phyloP scores from a whole-genome alignment of 2,113 vertebrate genomes.

The Psilopogon haemacephalus region DNA sequence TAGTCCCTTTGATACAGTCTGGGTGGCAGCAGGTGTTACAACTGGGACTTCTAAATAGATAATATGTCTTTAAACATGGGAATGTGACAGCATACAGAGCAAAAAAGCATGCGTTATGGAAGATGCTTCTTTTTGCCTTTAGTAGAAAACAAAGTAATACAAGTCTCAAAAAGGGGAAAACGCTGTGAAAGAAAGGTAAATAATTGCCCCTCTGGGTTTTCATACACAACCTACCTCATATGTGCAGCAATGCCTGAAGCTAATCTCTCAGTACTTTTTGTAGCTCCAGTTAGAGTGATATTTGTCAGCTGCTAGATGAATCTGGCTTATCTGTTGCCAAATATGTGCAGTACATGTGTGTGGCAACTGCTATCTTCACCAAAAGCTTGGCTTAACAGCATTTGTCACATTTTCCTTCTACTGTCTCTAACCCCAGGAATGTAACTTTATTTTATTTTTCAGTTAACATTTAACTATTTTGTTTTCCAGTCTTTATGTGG shows the following conservation, averaged over 20 bases:
- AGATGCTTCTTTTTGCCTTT: conserved; percentile 17
- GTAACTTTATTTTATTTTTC: background rate
- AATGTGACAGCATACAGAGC: conserved; percentile 17
- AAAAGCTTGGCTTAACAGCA: conserved; percentile 22
- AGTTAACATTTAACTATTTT: background rate
- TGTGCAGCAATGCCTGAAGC: conserved; percentile 14
- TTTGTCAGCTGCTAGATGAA: conserved; percentile 25
- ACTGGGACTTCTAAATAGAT: conserved; percentile 32
- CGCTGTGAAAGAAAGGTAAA: conserved; percentile 34
- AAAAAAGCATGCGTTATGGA: conserved; percentile 26
- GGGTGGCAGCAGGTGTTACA: conserved; percentile 8
- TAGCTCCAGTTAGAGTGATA: conserved; percentile 34
- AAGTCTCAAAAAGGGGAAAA: background rate
- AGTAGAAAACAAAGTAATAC: background rate
- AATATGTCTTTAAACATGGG: conserved; percentile 7
- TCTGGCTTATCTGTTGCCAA: conserved; percentile 52
- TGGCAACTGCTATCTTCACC: conserved; percentile 59
- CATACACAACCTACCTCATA: background rate
- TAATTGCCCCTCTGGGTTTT: conserved; percentile 33
- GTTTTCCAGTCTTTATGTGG: background rate
- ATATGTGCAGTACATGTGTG: background rate
- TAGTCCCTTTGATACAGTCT: background rate
- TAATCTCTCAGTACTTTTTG: conserved; percentile 18
- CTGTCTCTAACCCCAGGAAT: background rate
- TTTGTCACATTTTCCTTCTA: conserved; percentile 40